Evolutionary conservation across 1,140 invertebrate species (phyloP).

Genomic region (Aporrectodea caliginosa): DNA sequence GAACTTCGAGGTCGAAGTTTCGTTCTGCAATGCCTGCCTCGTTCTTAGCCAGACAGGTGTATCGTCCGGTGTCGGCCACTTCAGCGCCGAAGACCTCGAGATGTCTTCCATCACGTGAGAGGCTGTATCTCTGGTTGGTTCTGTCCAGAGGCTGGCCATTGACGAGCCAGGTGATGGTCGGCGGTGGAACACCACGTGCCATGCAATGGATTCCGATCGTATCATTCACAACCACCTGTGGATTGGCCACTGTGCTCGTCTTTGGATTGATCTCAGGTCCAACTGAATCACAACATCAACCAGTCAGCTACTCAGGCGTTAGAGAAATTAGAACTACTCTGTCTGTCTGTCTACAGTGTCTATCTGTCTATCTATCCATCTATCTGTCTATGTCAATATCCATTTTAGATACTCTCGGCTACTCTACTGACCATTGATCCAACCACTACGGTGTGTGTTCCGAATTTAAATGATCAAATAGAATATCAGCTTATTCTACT

Average conservation of each 20-base stretch:
- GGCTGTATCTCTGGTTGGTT: conserved; percentile 8
- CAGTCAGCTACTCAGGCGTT: no score
- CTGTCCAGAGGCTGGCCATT: conserved; percentile 19
- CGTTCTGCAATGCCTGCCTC: conserved; percentile 45
- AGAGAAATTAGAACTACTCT: no score
- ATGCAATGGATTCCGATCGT: conserved; percentile 24
- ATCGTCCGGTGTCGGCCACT: conserved; percentile 42
- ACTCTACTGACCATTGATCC: no score
- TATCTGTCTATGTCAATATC: no score
- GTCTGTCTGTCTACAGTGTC: no score
- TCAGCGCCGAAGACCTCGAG: conserved; percentile 39
- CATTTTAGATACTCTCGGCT: no score
- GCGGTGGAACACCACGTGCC: conserved; percentile 21
- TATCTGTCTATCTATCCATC: no score
- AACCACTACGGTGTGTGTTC: no score
- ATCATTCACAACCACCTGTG: conserved; percentile 23
- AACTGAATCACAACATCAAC: conserved; percentile 16
- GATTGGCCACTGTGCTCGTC: conserved; percentile 11
- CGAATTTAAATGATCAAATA: no score
- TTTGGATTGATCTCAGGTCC: conserved; percentile 25
- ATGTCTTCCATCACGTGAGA: conserved; percentile 29
- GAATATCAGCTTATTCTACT: no score
- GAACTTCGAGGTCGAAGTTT: conserved; percentile 49
- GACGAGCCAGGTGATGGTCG: conserved; percentile 27
- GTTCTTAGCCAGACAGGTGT: conserved; percentile 50